Evolutionary conservation across 2,797 vertebrate genomes (phyloP), one percentile per base, ranked within the genome.

Genomic region (Florisuga fusca): DNA sequence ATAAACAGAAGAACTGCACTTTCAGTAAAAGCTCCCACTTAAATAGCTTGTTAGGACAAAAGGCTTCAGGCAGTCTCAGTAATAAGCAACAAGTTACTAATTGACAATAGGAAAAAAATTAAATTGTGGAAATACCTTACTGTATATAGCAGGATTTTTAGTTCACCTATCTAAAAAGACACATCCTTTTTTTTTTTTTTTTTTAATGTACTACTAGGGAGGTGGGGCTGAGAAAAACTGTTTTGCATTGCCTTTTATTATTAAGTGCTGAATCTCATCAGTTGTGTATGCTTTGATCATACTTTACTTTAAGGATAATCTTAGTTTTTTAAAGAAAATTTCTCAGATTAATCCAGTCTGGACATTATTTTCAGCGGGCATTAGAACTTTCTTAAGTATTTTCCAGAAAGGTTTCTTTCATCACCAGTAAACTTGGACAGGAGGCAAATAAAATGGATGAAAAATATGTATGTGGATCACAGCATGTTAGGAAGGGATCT

Each of bases 391-490:
- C 22, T 85, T 23, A 78, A 66, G 45, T 72, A 78, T 59, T 91
- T 92, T 75, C 89, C 68, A 79, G 34, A 95, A 95, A 61, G 41
- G 4, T 77, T 95, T 82, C 68, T 96, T 97, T 95, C 69, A 95
- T 79, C 51, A 76, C 22, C 36, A 87, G 77, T 71, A 69, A 90
- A 84, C 74, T 79, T 98, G 93, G 75, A 95, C 48, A 72, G 75
- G 66, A 96, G 77, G 92, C 81, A 97, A 80, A 71, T 89, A 17
- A 94, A 95, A 95, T 34, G 89, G 29, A 74, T 95, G 55, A 88
- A 86, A 96, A 96, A 87, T 89, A 64, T 45, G 36, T 94, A 89
- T 96, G 94, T 97, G 79, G 59, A 95, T 88, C 74, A 83, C 72
- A 72, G 27, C 89, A 73, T 23, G 80, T 94, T 92, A 93, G 68